A percentile compares a stretch with the other conserved stretches of the same genome.
These are phyloP conservation scores for Stomatorhinus walkeri DNA, from an alignment of 2,797 vertebrate genomes.

Conservation along the genomic window DNA sequence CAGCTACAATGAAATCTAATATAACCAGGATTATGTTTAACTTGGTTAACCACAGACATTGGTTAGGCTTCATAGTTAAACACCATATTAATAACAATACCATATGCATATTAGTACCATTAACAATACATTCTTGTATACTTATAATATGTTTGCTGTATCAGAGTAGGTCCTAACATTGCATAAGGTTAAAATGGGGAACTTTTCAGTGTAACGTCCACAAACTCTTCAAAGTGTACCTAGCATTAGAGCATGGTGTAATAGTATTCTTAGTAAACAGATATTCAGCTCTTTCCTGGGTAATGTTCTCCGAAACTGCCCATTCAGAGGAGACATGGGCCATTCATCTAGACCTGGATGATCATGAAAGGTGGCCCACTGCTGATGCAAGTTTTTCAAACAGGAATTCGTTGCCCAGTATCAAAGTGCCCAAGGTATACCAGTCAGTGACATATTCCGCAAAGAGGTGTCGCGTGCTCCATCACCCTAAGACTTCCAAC, in stretches of 20 bases:
- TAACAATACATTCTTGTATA: background rate
- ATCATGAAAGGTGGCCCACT: background rate
- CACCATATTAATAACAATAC: background rate
- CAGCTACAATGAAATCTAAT: background rate
- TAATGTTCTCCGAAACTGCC: background rate
- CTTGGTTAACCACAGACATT: background rate
- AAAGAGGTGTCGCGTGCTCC: background rate
- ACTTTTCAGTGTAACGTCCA: background rate
- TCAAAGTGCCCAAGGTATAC: background rate
- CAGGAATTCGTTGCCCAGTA: background rate
- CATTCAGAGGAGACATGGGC: background rate
- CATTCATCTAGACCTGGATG: background rate
- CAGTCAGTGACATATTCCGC: background rate
- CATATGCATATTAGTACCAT: background rate
- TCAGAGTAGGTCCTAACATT: background rate
- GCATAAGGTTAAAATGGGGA: background rate
- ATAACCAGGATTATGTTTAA: background rate
- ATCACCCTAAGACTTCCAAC: background rate
- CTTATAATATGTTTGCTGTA: background rate
- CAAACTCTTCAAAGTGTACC: background rate
- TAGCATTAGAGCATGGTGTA: background rate
- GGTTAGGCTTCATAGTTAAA: constrained; percentile 1
- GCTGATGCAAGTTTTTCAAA: background rate
- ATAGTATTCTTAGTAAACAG: background rate
- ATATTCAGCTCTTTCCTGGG: background rate